Conservation (phyloP, 2,113 vertebrate species). For the Monarcha castaneiventris region DNA sequence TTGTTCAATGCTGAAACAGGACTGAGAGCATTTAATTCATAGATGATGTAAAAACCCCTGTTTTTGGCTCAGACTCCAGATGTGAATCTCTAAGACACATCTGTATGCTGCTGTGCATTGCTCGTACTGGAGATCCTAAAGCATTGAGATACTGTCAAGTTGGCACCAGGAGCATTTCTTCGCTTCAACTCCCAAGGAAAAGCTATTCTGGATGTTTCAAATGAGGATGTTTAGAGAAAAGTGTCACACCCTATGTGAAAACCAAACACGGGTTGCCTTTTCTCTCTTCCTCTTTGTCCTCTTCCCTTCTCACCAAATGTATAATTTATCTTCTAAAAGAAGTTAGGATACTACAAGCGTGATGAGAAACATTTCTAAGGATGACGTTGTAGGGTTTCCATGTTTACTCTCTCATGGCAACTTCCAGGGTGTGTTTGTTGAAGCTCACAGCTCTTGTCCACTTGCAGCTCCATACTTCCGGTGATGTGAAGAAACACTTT, state of each 20-base stretch:
- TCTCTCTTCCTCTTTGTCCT: neutral
- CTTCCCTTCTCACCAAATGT: neutral
- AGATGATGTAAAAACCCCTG: neutral
- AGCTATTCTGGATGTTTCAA: neutral
- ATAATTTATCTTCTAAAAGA: neutral
- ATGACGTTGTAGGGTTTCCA: neutral
- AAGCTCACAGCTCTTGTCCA: neutral
- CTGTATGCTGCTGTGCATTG: neutral
- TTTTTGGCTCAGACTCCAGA: neutral
- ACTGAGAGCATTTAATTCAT: neutral
- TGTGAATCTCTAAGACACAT: neutral
- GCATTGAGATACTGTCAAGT: neutral
- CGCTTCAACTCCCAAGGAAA: neutral
- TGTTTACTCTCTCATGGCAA: neutral
- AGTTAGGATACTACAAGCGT: neutral
- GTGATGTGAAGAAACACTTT: neutral
- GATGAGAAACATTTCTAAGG: neutral
- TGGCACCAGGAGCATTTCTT: neutral
- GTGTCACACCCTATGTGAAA: neutral
- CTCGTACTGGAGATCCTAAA: neutral
- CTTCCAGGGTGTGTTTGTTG: neutral
- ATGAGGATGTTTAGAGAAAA: neutral
- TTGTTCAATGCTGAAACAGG: neutral
- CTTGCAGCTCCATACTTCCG: neutral
- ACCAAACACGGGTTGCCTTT: neutral